Conservation (phyloP, 2,888 invertebrate species). For the Alcis repandata region DNA sequence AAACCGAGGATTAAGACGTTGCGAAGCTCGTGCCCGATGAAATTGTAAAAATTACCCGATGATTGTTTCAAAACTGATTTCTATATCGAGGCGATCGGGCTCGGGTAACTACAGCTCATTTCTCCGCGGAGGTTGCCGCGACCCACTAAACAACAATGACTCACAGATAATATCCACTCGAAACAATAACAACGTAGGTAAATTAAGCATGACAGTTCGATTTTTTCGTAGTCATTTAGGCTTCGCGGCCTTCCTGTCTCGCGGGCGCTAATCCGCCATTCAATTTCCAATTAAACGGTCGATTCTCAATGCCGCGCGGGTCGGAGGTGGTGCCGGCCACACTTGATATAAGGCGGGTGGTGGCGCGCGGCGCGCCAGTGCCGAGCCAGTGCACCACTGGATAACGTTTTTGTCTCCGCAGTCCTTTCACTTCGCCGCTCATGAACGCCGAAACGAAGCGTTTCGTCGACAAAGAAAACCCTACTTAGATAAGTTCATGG, state of each 20-base stretch:
- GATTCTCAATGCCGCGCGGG: conserved; percentile 83
- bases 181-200: conserved; percentile 55
- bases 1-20: conserved; percentile 61
- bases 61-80: conserved; percentile 71
- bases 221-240: conserved; percentile 76
- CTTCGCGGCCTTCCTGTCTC: conserved; percentile 80
- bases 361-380: conserved; percentile 79
- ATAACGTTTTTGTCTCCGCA: conserved; percentile 78
- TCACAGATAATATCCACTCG: conserved; percentile 38
- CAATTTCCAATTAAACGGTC: conserved; percentile 85
- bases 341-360: conserved; percentile 83
- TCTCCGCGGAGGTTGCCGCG: conserved; percentile 53
- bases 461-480: conserved; percentile 72
- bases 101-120: conserved; percentile 59
- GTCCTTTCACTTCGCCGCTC: conserved; percentile 83
- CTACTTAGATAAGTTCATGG: conserved; percentile 80
- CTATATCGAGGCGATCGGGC: conserved; percentile 57
- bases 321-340: conserved; percentile 76
- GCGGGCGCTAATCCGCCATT: conserved; percentile 78
- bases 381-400: conserved; percentile 74
- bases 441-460: conserved; percentile 69
- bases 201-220: conserved; percentile 64
- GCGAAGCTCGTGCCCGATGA: conserved; percentile 67
- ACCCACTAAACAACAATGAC: conserved; percentile 47
- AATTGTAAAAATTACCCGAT: conserved; percentile 68